Percentiles rank a stretch among this genome's conserved stretches.
These are phyloP conservation scores for Brienomyrus longianalis DNA, from an alignment of 2,113 vertebrate genomes.

Conservation along the genomic window DNA sequence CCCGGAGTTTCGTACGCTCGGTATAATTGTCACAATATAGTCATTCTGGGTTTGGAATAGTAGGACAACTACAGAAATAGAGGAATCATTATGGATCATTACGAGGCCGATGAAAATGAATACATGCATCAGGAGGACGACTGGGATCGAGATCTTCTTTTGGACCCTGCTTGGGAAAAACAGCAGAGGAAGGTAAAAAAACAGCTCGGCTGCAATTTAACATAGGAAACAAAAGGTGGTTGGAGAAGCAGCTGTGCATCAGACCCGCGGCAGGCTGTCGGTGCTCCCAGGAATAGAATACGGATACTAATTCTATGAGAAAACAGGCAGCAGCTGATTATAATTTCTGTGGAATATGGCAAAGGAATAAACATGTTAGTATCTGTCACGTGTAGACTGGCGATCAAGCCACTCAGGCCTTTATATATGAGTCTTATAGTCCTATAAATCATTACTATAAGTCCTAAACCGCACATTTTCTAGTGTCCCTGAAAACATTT, in stretches of 20 bases:
- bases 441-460: background rate
- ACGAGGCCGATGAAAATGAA: slow-evolving; percentile 70
- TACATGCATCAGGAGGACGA: slow-evolving; percentile 90
- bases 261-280: background rate
- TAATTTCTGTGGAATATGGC: background rate
- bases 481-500: background rate
- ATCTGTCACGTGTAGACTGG: background rate
- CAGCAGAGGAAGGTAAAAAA: slow-evolving; percentile 85
- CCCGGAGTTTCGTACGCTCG: slow-evolving; percentile 26
- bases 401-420: background rate
- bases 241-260: background rate
- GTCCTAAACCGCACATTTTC: background rate
- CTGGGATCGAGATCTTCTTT: slow-evolving; percentile 87
- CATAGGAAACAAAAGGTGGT: background rate
- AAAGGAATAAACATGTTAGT: background rate
- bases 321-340: too few relatives aligned
- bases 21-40: slow-evolving; percentile 39
- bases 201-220: background rate
- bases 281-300: background rate
- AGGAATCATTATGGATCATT: slow-evolving; percentile 70
- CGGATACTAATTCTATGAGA: background rate
- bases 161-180: slow-evolving; percentile 96
- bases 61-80: slow-evolving; percentile 21
- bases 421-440: background rate
- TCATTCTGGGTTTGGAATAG: slow-evolving; percentile 34